Percentiles rank a stretch among this genome's conserved stretches.
These are phyloP conservation scores for Muntiacus reevesi DNA, from an alignment of 2,113 vertebrate genomes.

Conservation along the genomic window DNA sequence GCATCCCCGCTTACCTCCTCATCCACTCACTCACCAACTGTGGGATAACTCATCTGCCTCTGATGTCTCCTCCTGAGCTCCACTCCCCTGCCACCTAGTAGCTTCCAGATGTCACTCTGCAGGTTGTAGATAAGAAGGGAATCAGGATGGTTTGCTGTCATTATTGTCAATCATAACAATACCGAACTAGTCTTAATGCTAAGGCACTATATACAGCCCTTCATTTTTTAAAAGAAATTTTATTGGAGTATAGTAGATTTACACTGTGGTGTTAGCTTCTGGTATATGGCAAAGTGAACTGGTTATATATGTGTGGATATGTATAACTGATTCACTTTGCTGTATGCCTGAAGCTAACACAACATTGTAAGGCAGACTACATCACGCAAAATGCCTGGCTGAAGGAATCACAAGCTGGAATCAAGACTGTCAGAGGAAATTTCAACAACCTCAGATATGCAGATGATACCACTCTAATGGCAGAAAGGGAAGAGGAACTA, in stretches of 20 bases:
- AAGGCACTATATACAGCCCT: background rate
- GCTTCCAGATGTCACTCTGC: background rate
- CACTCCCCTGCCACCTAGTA: rapidly evolving
- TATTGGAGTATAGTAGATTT: background rate
- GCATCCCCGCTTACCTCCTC: background rate
- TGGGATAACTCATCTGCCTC: background rate
- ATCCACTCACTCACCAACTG: rapidly evolving
- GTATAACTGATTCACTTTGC: too few species aligned
- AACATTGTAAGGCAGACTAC: background rate
- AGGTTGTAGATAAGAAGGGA: background rate
- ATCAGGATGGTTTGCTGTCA: background rate
- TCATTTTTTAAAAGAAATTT: too few species aligned
- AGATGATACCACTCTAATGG: background rate
- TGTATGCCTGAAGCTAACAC: background rate
- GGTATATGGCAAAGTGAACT: background rate
- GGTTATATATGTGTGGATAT: background rate
- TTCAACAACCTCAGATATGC: background rate
- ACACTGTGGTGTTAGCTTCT: background rate
- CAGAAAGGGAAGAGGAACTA: background rate
- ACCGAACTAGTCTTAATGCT: rapidly evolving
- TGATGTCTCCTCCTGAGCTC: rapidly evolving
- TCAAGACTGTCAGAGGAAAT: background rate
- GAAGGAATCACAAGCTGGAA: background rate
- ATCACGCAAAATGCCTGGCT: background rate
- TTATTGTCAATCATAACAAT: rapidly evolving